A percentile compares a stretch with the other conserved stretches of the same genome.
phyloP scores from a whole-genome alignment of 2,888 invertebrate genomes.

The Aspidiotus destructor region DNA sequence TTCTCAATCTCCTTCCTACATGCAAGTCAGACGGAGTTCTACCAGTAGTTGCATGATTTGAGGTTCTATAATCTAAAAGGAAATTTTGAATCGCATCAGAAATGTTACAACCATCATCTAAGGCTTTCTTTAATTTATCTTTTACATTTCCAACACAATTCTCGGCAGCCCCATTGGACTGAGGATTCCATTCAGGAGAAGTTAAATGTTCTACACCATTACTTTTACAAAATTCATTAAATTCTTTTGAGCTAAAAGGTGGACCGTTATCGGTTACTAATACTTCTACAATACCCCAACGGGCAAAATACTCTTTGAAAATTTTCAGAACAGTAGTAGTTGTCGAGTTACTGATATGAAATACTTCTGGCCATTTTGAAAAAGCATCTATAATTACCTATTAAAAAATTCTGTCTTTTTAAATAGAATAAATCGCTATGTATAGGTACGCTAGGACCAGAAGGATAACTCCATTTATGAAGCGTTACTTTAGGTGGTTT shows the following conservation, averaged over 20 bases:
- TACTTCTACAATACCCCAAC: conserved; percentile 3
- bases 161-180: conserved; percentile 5
- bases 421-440: not conserved
- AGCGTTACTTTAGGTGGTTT: conserved; percentile 7
- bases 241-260: conserved; percentile 1
- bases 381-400: not conserved
- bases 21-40: not conserved
- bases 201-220: conserved; percentile 3
- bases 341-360: too few species aligned
- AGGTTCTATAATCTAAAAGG: not conserved
- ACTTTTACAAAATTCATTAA: not conserved
- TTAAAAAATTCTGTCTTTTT: not conserved
- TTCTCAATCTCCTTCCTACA: not conserved
- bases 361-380: too few species aligned
- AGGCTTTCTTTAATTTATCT: conserved; percentile 7
- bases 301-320: conserved; percentile 6
- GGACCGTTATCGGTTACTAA: conserved; percentile 11
- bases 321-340: too few species aligned
- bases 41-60: not conserved
- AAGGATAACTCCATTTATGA: conserved; percentile 6
- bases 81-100: not conserved
- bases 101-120: not conserved
- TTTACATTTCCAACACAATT: conserved; percentile 3
- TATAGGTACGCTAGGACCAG: not conserved
- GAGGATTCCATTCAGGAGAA: not conserved